Percentiles rank a stretch among this genome's conserved stretches.
phyloP scores from a whole-genome alignment of 2,113 vertebrate species.

The Thomomys bottae region DNA sequence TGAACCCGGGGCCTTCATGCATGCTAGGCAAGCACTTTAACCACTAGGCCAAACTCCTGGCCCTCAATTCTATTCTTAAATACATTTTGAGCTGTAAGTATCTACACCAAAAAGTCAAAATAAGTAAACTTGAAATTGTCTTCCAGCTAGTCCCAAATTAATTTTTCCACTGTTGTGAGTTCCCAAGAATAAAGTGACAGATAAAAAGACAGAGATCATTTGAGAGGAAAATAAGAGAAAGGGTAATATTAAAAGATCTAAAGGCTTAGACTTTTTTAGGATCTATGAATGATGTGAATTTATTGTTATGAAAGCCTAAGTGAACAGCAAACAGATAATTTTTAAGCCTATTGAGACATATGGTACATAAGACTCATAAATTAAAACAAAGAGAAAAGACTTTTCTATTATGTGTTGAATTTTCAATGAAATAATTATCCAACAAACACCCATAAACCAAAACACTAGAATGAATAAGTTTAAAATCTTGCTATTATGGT shows the following conservation, averaged over 20 bases:
- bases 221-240: neutral
- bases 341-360: neutral
- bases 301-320: neutral
- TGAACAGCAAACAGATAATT: neutral
- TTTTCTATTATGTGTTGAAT: neutral
- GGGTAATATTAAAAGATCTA: slow-evolving; percentile 21
- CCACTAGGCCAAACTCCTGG: no score
- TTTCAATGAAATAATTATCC: neutral
- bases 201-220: neutral
- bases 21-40: no score
- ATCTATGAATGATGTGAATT: neutral
- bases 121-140: neutral
- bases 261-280: neutral
- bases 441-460: neutral
- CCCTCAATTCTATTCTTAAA: neutral
- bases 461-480: neutral
- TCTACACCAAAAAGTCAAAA: neutral
- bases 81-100: neutral
- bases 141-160: neutral
- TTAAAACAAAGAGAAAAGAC: neutral
- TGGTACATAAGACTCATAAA: neutral
- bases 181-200: neutral
- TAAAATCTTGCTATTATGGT: neutral
- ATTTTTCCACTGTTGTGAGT: neutral
- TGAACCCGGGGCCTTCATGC: no score